These are phyloP conservation scores for Lasioglossum lativentre DNA, from an alignment of 2,888 invertebrate species.

Conservation along the genomic window DNA sequence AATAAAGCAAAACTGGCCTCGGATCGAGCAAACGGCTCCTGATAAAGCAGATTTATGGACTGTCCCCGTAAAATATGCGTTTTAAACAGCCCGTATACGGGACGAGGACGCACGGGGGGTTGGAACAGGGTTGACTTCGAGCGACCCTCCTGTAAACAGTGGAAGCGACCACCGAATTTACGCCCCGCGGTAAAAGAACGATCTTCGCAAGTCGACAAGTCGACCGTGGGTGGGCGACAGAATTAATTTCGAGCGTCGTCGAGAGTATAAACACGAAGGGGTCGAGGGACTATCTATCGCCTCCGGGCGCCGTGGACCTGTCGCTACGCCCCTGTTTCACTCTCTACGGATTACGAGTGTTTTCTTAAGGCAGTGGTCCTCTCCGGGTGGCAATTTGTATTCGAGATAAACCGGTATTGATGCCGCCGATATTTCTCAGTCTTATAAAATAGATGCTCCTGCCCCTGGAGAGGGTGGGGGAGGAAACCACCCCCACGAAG, in stretches of 20 bases:
- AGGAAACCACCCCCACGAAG: constrained; percentile 52
- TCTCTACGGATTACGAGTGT: constrained; percentile 79
- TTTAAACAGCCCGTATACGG: constrained; percentile 22
- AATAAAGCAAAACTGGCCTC: neutral
- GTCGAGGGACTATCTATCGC: constrained; percentile 31
- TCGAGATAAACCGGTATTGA: constrained; percentile 83
- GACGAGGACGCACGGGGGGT: neutral
- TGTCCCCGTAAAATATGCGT: constrained; percentile 11
- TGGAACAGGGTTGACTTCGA: constrained; percentile 8
- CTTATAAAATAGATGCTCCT: constrained; percentile 79
- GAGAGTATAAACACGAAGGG: constrained; percentile 51
- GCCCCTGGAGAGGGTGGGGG: constrained; percentile 66
- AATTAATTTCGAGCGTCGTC: constrained; percentile 72
- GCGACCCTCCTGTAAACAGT: constrained; percentile 31
- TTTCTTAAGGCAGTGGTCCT: constrained; percentile 75
- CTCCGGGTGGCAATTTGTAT: constrained; percentile 76
- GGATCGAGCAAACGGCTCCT: neutral
- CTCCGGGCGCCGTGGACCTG: constrained; percentile 69
- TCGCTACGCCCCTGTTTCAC: constrained; percentile 71
- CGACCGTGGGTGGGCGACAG: constrained; percentile 39
- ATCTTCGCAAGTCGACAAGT: constrained; percentile 46
- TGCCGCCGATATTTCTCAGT: constrained; percentile 81
- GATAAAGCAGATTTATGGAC: constrained; percentile 35
- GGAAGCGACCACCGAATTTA: constrained; percentile 3
- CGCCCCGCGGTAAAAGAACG: constrained; percentile 12